phyloP scores from a whole-genome alignment of 2,113 vertebrate genomes.

The Aepyceros melampus region DNA sequence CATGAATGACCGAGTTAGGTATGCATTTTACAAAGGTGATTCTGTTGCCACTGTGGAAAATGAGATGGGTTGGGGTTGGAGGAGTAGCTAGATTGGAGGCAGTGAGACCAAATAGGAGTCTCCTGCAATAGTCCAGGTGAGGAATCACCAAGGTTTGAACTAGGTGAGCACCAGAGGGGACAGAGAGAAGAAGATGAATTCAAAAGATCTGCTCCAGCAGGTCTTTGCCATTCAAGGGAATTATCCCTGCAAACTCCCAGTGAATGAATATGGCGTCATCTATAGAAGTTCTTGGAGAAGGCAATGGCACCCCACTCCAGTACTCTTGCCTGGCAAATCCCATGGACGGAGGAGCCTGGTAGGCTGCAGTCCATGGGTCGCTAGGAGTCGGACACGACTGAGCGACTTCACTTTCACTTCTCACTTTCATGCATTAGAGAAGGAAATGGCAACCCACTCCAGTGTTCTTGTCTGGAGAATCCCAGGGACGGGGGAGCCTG shows the following conservation, averaged over 20 bases:
- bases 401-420: too few species aligned
- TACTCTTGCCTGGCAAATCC: too few species aligned
- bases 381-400: too few species aligned
- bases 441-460: too few species aligned
- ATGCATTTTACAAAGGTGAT: background rate
- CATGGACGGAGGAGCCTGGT: too few species aligned
- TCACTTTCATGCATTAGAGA: too few species aligned
- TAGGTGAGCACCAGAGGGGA: background rate
- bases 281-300: background rate
- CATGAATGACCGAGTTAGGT: background rate
- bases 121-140: background rate
- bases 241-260: background rate
- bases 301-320: too few species aligned
- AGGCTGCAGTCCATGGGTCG: too few species aligned
- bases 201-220: background rate
- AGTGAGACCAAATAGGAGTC: background rate
- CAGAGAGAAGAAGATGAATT: background rate
- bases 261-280: background rate
- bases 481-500: too few species aligned
- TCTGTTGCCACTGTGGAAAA: background rate
- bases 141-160: background rate
- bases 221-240: background rate
- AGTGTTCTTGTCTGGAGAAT: too few species aligned
- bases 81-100: background rate
- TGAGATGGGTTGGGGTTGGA: background rate